phyloP scores from a whole-genome alignment of 2,888 invertebrate species.

The Hanleya hanleyi region DNA sequence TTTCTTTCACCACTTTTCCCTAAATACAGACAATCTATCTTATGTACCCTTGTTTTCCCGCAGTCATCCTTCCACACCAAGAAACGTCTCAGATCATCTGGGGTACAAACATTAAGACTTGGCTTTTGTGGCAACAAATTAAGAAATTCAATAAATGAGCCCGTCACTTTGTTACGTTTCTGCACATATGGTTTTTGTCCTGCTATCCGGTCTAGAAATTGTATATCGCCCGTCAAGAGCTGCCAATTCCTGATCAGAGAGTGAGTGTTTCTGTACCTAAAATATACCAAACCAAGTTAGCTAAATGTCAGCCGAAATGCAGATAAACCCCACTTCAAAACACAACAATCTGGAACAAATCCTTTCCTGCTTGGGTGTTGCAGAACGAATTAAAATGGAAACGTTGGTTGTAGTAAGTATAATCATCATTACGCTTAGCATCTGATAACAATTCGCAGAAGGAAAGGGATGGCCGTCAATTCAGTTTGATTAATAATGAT shows the following conservation, averaged over 20 bases:
- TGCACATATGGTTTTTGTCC: not conserved
- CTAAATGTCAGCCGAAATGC: not conserved
- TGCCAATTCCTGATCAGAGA: not conserved
- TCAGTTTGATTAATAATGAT: no score
- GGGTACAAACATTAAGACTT: not conserved
- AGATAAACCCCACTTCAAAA: not conserved
- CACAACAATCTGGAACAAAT: not conserved
- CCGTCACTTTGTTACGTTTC: not conserved
- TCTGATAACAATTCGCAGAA: no score
- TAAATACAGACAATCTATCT: not conserved
- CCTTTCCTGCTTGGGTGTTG: not conserved
- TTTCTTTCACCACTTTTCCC: not conserved
- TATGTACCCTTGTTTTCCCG: not conserved
- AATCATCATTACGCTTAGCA: no score
- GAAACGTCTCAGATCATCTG: not conserved
- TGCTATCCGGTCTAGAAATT: not conserved
- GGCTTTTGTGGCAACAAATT: not conserved
- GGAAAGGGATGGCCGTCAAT: no score
- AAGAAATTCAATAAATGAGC: not conserved
- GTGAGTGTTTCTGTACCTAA: not conserved
- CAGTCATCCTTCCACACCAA: not conserved
- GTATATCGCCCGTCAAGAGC: not conserved
- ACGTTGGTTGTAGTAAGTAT: not conserved
- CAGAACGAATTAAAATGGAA: not conserved
- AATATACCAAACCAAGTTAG: not conserved